Base-by-base conservation (phyloP, 2,888 invertebrate species). In the Carabus problematicus region DNA sequence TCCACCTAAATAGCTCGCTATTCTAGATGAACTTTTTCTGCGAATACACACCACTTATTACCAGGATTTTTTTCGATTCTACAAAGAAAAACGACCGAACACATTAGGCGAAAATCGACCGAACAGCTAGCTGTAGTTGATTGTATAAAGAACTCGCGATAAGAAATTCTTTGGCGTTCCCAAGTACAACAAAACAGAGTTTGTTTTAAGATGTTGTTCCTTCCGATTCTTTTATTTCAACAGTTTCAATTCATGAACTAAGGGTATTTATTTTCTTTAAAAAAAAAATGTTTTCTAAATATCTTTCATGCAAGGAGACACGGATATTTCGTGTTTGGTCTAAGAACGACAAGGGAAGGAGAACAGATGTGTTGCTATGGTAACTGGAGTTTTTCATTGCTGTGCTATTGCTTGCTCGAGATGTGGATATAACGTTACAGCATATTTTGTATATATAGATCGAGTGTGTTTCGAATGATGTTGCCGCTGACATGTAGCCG, bases 191-290 rank as follows among this genome's bases (percentile, higher is more conserved):
- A 14, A 29, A 56, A 56, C 29, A 56, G 39, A 47, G 40, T 56
- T 55, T 55, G 16, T 18, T 52, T 56, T 19, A n/a, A n/a, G 40
- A 40, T 40, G 11, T 12, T 14, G 29, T 56, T 56, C 52, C 19
- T 52, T 29, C 39, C 19, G 39, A 56, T 56, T 56, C 56, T 56
- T 56, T 56, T 40, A 39, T 39, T 11, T 39, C 56, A n/a, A 29
- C 14, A 9, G n/a, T 56, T 56, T 55, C 55, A 47, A 47, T 47
- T 47, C 47, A 47, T 47, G 47, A 47, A 47, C 56, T 56, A 40
- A 9, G 39, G 29, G 18, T 56, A 39, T 56, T 39, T 56, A 56
- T 56, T 56, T 56, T 56, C 29, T 29, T 56, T 56, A 11, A 47
- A 47, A 47, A 43, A 43, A 12, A 14, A 16, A 11, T 47, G 7